phyloP scores from a whole-genome alignment of 2,797 vertebrate genomes.

The Urophycis tenuis region DNA sequence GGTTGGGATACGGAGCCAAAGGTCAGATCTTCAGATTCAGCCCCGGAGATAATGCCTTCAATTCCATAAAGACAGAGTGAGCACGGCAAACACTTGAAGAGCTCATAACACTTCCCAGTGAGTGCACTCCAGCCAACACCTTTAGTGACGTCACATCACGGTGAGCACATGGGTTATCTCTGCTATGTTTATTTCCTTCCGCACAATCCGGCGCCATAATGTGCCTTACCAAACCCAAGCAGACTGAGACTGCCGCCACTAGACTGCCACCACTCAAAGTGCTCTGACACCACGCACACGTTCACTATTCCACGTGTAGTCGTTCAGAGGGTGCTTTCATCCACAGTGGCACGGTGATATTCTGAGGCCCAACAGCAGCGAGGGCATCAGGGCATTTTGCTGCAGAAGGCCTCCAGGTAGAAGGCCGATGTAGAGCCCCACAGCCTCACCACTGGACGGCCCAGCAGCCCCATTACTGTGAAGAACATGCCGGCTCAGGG shows the following conservation, averaged over 20 bases:
- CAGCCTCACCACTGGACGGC: too few species aligned
- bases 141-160: neutral
- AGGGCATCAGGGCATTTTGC: too few species aligned
- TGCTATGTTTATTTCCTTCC: neutral
- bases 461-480: too few species aligned
- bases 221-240: neutral
- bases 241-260: neutral
- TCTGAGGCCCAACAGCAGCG: neutral
- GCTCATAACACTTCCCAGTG: neutral
- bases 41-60: neutral
- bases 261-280: neutral
- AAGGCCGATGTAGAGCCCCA: too few species aligned
- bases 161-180: neutral
- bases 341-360: neutral
- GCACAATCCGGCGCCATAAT: neutral
- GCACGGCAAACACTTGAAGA: too few species aligned
- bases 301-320: neutral
- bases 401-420: too few species aligned
- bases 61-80: too few species aligned
- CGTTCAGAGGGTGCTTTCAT: neutral
- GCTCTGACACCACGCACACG: neutral
- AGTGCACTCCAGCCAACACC: neutral
- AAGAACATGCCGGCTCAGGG: too few species aligned
- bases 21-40: neutral
- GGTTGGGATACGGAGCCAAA: neutral